Evolutionary conservation across 1,140 invertebrate genomes (phyloP).

Genomic region (Drosophila lacertosa): DNA sequence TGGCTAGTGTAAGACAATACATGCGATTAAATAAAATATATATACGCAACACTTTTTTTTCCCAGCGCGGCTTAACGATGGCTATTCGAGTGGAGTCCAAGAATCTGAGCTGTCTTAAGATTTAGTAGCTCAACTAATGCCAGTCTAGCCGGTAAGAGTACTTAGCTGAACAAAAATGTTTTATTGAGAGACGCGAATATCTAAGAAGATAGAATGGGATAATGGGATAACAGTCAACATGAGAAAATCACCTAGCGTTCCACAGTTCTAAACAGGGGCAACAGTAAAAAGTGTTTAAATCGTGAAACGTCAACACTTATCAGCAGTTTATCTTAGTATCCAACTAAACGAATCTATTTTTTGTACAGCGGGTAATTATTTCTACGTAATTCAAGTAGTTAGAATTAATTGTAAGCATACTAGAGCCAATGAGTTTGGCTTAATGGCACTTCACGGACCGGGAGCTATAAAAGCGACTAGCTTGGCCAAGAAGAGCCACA

Average conservation of each 20-base stretch:
- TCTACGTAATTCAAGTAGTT: constrained; percentile 9
- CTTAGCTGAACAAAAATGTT: background rate
- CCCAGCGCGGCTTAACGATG: no score
- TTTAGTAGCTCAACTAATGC: no score
- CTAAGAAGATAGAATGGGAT: constrained; percentile 6
- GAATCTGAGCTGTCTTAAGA: no score
- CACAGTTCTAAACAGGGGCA: background rate
- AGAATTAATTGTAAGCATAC: constrained; percentile 13
- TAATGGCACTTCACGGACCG: constrained; percentile 1
- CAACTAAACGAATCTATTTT: constrained; percentile 1
- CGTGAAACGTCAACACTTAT: background rate
- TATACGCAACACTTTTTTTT: no score
- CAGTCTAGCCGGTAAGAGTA: background rate
- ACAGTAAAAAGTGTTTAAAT: constrained; percentile 2
- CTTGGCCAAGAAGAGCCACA: background rate
- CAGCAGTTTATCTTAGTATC: background rate
- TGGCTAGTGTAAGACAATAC: background rate
- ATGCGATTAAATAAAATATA: no score
- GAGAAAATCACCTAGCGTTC: no score
- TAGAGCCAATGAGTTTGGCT: constrained; percentile 1
- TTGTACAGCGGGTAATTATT: constrained; percentile 11
- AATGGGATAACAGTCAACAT: constrained; percentile 4
- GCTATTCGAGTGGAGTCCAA: no score
- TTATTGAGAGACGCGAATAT: background rate
- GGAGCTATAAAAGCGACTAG: constrained; percentile 16